Percentiles rank a stretch among this genome's conserved stretches.
These are phyloP conservation scores for Megaceryle alcyon DNA, from an alignment of 2,797 vertebrate genomes.

Conservation along the genomic window DNA sequence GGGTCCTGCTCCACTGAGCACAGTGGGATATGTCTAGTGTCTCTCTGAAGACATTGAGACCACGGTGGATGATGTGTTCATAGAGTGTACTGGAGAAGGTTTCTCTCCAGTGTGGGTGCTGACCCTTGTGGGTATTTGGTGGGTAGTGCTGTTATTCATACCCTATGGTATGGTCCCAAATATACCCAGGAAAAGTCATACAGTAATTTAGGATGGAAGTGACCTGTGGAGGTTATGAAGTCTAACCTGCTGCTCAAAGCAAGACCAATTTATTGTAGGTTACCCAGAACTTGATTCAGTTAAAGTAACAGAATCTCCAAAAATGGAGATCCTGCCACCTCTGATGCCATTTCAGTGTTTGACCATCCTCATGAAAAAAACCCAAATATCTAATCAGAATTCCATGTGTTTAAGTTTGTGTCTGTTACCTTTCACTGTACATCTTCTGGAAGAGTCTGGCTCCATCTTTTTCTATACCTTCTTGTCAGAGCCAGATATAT, in stretches of 20 bases:
- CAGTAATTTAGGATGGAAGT: not conserved
- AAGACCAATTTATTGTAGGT: not conserved
- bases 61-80: not conserved
- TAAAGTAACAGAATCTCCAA: not conserved
- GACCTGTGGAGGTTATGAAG: not conserved
- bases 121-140: not conserved
- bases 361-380: not conserved
- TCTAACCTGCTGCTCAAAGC: not conserved
- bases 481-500: not conserved
- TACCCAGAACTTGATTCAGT: not conserved
- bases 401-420: not conserved
- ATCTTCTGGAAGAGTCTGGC: not conserved
- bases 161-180: not conserved
- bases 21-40: not conserved
- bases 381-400: not conserved
- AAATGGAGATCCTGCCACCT: not conserved
- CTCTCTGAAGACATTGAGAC: not conserved
- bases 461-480: not conserved
- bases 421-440: not conserved
- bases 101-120: not conserved
- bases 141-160: not conserved
- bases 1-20: not conserved
- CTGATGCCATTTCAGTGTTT: not conserved
- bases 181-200: not conserved
- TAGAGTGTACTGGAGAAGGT: not conserved